A percentile compares a stretch with the other conserved stretches of the same genome.
These are phyloP conservation scores for Pimephales promelas DNA, from an alignment of 2,113 vertebrate species.

Conservation along the genomic window DNA sequence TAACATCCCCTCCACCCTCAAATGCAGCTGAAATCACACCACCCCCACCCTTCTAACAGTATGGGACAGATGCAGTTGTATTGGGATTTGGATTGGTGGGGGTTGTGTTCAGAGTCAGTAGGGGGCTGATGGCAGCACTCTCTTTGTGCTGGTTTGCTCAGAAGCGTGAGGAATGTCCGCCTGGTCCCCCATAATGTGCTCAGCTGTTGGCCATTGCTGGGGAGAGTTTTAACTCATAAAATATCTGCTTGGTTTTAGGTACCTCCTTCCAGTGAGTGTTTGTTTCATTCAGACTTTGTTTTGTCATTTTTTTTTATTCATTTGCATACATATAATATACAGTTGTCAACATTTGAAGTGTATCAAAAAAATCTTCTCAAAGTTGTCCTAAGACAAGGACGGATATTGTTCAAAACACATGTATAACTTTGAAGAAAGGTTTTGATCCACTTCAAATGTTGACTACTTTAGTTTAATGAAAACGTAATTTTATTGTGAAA, in stretches of 20 bases:
- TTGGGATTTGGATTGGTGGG: constrained; percentile 12
- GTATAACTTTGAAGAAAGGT: no score
- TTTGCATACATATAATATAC: neutral
- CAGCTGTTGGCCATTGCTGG: constrained; percentile 56
- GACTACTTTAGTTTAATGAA: neutral
- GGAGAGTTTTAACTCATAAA: constrained; percentile 9
- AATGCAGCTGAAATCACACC: constrained; percentile 28
- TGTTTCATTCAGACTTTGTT: neutral
- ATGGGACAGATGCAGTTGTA: neutral
- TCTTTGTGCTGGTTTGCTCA: constrained; percentile 65
- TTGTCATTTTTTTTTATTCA: neutral
- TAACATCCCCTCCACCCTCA: neutral
- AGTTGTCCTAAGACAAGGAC: no score
- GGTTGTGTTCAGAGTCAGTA: constrained; percentile 9
- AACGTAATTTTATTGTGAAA: no score
- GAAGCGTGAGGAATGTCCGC: constrained; percentile 68
- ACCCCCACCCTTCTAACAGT: neutral
- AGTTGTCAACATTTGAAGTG: no score
- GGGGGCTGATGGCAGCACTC: constrained; percentile 66
- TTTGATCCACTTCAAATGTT: no score
- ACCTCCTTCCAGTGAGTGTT: neutral
- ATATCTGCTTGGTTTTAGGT: constrained; percentile 18
- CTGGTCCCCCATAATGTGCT: constrained; percentile 55
- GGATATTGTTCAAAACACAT: no score
- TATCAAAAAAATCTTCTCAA: no score